Evolutionary conservation across 2,797 vertebrate species (phyloP), one percentile per base, ranked within the genome.

Genomic region (Chloroceryle amazona): DNA sequence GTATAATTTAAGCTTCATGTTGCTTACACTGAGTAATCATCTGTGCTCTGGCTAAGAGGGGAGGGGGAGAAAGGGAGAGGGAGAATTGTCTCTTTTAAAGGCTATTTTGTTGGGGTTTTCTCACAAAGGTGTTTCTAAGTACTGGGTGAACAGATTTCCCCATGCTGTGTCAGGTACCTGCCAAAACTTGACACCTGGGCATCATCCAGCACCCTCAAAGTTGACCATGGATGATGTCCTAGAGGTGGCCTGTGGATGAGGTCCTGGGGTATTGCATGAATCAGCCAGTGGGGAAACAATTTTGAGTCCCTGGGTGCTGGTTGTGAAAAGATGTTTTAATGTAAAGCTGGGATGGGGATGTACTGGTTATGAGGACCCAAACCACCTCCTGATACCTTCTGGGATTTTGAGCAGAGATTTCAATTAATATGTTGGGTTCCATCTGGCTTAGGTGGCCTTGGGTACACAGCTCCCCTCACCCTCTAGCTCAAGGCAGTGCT

Each of bases 401-500:
- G 33, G 26, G 52, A 28, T 28, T 60, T 35, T 54, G 35, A 44
- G 20, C 17, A 15, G 1, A 12, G 57, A 28, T 54, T 73, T 49
- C 4, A 2, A 11, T 31, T 18, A 31, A 26, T 3, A 1, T 0
- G 0, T n/a, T 49, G 22, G 6, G 19, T 57, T 17, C 33, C 11
- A 47, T 20, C 12, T 33, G 28, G 22, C 54, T 67, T 61, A 31
- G n/a, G 71, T 37, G 46, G 21, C 31, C 23, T 8, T 60, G 55
- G 18, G 55, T 29, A 37, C 25, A 18, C 9, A 22, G 25, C 4
- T 70, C 23, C 0, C 1, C 39, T 67, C 13, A 6, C 9, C 2
- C 4, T 21, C 0, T 2, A 57, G 15, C 23, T 18, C 6, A 9
- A 6, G 6, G 15, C 33, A 17, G 9, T 0, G 0, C n/a, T 0